Conservation (phyloP, 2,797 vertebrate genomes). For the Dipus sagitta region DNA sequence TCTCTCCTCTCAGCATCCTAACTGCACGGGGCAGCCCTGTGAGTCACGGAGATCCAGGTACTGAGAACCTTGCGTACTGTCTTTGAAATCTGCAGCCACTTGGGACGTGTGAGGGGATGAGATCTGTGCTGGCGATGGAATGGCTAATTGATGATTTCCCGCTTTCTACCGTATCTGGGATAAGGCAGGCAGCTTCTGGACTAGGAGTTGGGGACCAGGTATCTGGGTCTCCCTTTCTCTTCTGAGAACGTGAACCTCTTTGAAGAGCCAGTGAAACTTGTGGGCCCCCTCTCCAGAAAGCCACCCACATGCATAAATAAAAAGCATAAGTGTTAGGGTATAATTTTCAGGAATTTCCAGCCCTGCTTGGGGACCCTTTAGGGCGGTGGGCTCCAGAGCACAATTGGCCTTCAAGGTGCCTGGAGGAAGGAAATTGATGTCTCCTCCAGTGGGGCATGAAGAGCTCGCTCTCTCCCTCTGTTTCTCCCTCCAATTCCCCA, state of each 20-base stretch:
- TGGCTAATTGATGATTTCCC: background rate
- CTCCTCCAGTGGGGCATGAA: too few species aligned
- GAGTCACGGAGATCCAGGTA: constrained; percentile 80
- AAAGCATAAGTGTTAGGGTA: background rate
- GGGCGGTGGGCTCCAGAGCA: background rate
- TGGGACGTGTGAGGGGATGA: constrained; percentile 47
- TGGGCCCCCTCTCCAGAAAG: background rate
- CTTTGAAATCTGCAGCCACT: constrained; percentile 42
- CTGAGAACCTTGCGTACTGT: background rate
- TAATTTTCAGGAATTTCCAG: background rate
- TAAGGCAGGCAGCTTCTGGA: background rate
- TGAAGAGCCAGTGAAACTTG: background rate
- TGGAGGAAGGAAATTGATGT: background rate
- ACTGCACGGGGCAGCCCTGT: constrained; percentile 62
- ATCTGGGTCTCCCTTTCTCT: background rate
- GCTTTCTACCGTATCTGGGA: background rate
- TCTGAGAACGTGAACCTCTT: background rate
- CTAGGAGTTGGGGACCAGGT: background rate
- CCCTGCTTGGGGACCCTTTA: background rate
- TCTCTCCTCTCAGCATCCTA: background rate
- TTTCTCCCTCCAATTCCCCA: accelerated
- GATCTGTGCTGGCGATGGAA: background rate
- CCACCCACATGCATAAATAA: accelerated
- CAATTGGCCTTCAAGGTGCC: background rate
- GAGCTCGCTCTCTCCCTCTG: too few species aligned